A percentile compares a stretch with the other conserved stretches of the same genome.
phyloP scores from a whole-genome alignment of 2,888 invertebrate genomes.

The Eristalis pertinax region DNA sequence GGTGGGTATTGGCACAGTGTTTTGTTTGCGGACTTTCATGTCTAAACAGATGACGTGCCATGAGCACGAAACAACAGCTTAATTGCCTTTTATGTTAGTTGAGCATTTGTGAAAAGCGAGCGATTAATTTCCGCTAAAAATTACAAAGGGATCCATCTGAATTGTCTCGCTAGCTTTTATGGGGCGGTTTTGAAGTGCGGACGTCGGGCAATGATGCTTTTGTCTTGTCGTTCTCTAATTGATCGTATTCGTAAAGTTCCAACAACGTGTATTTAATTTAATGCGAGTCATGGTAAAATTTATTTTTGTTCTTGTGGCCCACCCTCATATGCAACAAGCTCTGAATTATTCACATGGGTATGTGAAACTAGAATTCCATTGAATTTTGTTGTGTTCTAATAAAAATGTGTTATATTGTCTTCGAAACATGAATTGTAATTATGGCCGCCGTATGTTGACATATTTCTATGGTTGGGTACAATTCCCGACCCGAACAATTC shows the following conservation, averaged over 20 bases:
- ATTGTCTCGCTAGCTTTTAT: background rate
- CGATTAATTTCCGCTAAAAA: constrained; percentile 39
- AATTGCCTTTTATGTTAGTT: constrained; percentile 55
- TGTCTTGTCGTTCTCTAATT: background rate
- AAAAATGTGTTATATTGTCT: no score
- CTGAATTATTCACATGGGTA: no score
- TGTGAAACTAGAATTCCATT: no score
- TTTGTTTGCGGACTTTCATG: constrained; percentile 3
- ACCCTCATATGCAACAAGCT: no score
- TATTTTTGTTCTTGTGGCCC: no score
- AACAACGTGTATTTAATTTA: no score
- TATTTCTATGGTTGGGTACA: no score
- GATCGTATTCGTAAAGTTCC: background rate
- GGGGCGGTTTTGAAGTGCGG: background rate
- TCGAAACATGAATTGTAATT: no score
- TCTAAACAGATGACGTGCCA: constrained; percentile 25
- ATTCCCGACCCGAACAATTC: no score
- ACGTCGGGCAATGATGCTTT: background rate
- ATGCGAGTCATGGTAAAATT: no score
- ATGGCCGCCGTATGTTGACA: no score
- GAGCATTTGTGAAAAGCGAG: constrained; percentile 30
- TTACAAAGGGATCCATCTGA: constrained; percentile 22
- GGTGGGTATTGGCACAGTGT: background rate
- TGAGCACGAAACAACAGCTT: constrained; percentile 40
- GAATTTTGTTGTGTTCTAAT: no score